These are phyloP conservation scores for Ophioninae sp. DNA, from an alignment of 2,888 invertebrate species.

Conservation along the genomic window DNA sequence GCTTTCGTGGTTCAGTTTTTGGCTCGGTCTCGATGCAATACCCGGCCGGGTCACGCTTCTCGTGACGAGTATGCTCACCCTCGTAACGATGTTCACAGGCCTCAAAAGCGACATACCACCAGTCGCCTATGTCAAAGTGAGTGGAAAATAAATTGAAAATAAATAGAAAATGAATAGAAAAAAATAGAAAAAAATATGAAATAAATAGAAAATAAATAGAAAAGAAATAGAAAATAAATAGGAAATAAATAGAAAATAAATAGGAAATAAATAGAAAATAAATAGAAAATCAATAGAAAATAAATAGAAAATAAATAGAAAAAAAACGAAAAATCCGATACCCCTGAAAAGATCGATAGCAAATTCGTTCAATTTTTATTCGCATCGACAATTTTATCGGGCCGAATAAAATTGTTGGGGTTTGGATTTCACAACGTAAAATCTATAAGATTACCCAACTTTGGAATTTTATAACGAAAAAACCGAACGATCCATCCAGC, in stretches of 20 bases:
- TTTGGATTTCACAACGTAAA: not conserved
- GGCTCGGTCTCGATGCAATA: constrained; percentile 92
- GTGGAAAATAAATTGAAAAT: constrained; percentile 43
- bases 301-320: constrained; percentile 75
- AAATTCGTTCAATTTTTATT: not conserved
- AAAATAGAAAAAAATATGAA: too few relatives aligned
- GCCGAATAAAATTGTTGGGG: not conserved
- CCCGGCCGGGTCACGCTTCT: constrained; percentile 91
- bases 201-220: constrained; percentile 80
- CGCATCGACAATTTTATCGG: not conserved
- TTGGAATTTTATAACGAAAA: too few relatives aligned
- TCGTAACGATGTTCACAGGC: constrained; percentile 94
- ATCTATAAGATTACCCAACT: not conserved
- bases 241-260: not conserved
- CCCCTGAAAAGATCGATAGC: not conserved
- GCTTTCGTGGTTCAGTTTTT: constrained; percentile 94
- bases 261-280: constrained; percentile 83
- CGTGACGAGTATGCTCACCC: constrained; percentile 91
- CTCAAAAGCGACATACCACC: constrained; percentile 91
- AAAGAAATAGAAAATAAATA: constrained; percentile 85
- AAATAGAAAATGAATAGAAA: too few relatives aligned
- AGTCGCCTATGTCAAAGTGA: constrained; percentile 92
- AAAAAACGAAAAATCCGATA: not conserved
- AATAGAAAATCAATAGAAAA: constrained; percentile 83
- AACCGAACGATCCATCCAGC: too few relatives aligned